These are phyloP conservation scores for Ypsolopha sequella DNA, from an alignment of 2,888 invertebrate genomes.

Conservation along the genomic window DNA sequence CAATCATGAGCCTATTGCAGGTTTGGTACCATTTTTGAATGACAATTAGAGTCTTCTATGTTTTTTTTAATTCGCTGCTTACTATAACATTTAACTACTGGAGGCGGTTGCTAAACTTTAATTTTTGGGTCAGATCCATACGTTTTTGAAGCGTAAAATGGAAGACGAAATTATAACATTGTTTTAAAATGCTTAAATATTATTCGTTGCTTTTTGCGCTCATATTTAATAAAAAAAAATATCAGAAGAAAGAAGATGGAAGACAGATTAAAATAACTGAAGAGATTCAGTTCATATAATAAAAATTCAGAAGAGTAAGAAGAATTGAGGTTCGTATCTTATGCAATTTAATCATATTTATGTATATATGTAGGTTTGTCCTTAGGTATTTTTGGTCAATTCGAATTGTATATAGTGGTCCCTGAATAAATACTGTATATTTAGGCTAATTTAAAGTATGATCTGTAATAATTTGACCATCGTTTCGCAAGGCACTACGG, in stretches of 20 bases:
- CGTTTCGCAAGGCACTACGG: background rate
- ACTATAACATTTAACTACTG: background rate
- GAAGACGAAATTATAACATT: background rate
- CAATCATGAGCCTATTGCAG: too few species aligned
- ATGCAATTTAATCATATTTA: background rate
- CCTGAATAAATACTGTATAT: slow-evolving; percentile 10
- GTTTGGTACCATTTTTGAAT: too few species aligned
- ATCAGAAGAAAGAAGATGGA: background rate
- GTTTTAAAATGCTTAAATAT: background rate
- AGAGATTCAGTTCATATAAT: background rate
- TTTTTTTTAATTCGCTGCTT: background rate
- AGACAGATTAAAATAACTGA: background rate
- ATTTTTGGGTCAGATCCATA: background rate
- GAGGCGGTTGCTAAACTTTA: background rate
- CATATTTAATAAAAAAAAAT: background rate
- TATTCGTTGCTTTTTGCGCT: background rate
- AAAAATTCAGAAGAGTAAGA: background rate
- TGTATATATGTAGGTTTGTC: too few species aligned
- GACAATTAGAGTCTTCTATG: too few species aligned
- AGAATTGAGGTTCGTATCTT: background rate
- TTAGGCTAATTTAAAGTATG: background rate
- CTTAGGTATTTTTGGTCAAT: too few species aligned
- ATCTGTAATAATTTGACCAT: background rate
- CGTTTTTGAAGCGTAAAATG: background rate
- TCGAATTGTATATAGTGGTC: slow-evolving; percentile 7